Percentiles rank a stretch among this genome's conserved stretches.
Conservation (phyloP, 2,113 vertebrate genomes). For the Natator depressus region DNA sequence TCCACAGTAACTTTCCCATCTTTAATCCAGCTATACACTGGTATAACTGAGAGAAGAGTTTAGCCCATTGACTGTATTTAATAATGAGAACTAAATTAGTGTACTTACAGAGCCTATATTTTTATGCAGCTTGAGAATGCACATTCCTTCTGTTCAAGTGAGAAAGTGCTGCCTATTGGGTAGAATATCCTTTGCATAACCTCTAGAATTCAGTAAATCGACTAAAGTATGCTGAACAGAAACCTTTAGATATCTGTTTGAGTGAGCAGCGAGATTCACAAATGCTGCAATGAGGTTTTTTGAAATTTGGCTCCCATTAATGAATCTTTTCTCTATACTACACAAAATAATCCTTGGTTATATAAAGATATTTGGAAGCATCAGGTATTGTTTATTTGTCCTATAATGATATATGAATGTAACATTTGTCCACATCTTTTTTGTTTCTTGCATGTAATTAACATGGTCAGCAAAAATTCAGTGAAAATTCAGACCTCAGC, state of each 20-base stretch:
- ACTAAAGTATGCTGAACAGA: fast-evolving
- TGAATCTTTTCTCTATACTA: fast-evolving
- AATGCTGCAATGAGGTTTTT: fast-evolving
- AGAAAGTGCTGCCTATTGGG: neutral
- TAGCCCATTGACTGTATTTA: constrained; percentile 18
- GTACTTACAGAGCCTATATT: fast-evolving
- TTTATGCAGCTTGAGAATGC: neutral
- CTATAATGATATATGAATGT: fast-evolving
- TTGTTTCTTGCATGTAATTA: fast-evolving
- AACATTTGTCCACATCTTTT: fast-evolving
- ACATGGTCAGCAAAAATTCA: fast-evolving
- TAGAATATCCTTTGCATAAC: fast-evolving
- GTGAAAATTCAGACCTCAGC: neutral
- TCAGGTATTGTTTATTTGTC: fast-evolving
- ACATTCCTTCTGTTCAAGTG: fast-evolving
- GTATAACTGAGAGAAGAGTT: neutral
- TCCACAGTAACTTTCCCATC: neutral
- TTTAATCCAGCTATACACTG: neutral
- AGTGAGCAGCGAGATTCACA: fast-evolving
- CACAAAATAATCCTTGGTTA: fast-evolving
- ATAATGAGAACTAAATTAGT: neutral
- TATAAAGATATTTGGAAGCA: neutral
- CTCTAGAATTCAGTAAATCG: fast-evolving
- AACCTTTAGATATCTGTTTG: fast-evolving
- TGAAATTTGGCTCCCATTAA: fast-evolving